Evolutionary conservation across 2,113 vertebrate genomes (phyloP), one percentile per base, ranked within the genome.

Genomic region (Alosa alosa): DNA sequence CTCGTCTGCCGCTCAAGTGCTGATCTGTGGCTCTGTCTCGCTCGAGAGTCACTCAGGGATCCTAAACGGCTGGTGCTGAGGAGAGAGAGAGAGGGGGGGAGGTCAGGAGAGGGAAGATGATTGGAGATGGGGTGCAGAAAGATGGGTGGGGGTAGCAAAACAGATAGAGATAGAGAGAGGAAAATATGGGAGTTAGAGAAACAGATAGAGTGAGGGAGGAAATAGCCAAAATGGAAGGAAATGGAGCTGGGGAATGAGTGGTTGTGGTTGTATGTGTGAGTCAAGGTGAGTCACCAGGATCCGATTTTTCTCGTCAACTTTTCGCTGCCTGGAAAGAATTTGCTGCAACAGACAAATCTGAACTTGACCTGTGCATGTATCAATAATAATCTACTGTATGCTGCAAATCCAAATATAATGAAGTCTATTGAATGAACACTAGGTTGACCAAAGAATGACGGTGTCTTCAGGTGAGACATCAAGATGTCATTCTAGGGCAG

Each of bases 1-100:
- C 88, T 86, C 87, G 88, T 91, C 90, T 86, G 78, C 81, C 86
- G 86, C 90, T 88, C 90, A 86, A 85, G 83, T 81, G 1, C 81
- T 78, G 84, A 72, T 64, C 41, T 83, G 75, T 50, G 87, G 52
- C 46, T 15, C 39, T 84, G 55, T 64, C 49, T 85, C 82, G 64
- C 31, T 72, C 8, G 9, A 72, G 64, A 72, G 8, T 72, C 64
- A 72, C 64, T 72, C 64, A 13, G 64, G 31, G 64, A 72, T 1
- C 31, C 84, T 85, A 75, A 87, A 84, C 72, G 52, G 60, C 25
- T 87, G 1, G 6, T 50, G 50, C 5, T 60, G 55, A 60, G 55
- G 55, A 22, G 55, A 60, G 55, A 60, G 31, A 31, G 31, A n/a
- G 55, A 4, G 15, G 50, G n/a, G 72, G 52, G 85, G 55, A 82